Conservation (phyloP, 2,797 vertebrate genomes). For the Xiphorhynchus erythropygius region DNA sequence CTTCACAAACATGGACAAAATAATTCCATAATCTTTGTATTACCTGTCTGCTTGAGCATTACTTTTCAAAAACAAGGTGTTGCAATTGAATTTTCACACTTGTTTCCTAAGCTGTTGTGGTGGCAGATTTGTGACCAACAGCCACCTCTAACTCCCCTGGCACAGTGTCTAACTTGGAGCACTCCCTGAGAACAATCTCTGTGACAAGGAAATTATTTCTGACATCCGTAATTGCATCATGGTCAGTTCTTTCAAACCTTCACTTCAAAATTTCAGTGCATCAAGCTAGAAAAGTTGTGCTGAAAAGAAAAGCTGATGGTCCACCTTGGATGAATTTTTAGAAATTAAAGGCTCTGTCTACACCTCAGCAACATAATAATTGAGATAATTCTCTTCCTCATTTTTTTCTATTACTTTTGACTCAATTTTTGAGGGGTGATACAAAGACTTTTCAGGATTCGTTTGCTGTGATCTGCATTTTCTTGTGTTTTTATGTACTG, state of each 20-base stretch:
- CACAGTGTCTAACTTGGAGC: not conserved
- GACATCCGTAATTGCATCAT: not conserved
- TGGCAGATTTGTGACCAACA: not conserved
- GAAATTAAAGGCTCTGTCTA: not conserved
- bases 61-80: not conserved
- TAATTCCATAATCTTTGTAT: not conserved
- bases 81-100: not conserved
- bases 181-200: not conserved
- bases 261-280: not conserved
- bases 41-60: not conserved
- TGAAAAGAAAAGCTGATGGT: not conserved
- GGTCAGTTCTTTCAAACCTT: not conserved
- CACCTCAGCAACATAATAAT: not conserved
- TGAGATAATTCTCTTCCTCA: not conserved
- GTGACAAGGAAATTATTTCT: not conserved
- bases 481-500: not conserved
- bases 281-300: not conserved
- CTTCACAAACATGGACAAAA: not conserved
- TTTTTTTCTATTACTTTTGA: not conserved
- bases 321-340: not conserved
- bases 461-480: not conserved
- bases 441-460: not conserved
- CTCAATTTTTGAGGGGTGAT: not conserved
- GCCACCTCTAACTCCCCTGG: not conserved
- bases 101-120: not conserved